Evolutionary conservation across 2,113 vertebrate species (phyloP).

Genomic region (Pachycephala philippinensis): DNA sequence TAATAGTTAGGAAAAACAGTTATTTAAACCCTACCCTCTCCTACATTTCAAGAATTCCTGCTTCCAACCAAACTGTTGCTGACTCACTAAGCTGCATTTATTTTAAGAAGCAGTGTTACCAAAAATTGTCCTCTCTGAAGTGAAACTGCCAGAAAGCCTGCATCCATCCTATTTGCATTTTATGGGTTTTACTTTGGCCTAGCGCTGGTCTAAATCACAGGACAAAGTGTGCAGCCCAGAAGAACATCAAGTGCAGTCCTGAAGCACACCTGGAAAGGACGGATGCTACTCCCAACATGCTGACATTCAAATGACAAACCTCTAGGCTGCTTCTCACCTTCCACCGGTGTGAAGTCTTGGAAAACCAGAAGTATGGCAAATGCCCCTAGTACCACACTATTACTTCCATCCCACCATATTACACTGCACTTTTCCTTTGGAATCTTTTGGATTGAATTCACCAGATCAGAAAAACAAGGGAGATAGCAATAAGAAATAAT

Average conservation of each 20-base stretch:
- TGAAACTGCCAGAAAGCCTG: background rate
- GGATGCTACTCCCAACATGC: background rate
- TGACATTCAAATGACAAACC: background rate
- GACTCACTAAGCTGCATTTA: background rate
- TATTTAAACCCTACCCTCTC: background rate
- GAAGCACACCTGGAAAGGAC: background rate
- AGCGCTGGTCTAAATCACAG: background rate
- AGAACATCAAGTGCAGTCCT: background rate
- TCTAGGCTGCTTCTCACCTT: background rate
- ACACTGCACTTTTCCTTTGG: background rate
- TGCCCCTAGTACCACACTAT: background rate
- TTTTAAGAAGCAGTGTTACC: background rate
- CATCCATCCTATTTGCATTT: background rate
- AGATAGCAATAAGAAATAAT: background rate
- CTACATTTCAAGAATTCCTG: background rate
- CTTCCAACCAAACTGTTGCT: background rate
- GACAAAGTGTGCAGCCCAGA: background rate
- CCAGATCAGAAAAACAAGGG: background rate
- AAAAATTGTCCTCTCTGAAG: background rate
- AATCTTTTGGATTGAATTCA: background rate
- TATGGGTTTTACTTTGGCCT: background rate
- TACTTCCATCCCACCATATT: background rate
- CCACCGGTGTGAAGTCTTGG: fast-evolving
- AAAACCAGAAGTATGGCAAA: background rate
- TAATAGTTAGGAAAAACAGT: background rate